Evolutionary conservation across 2,888 invertebrate species (phyloP).

Genomic region (Lumbricus terrestris): DNA sequence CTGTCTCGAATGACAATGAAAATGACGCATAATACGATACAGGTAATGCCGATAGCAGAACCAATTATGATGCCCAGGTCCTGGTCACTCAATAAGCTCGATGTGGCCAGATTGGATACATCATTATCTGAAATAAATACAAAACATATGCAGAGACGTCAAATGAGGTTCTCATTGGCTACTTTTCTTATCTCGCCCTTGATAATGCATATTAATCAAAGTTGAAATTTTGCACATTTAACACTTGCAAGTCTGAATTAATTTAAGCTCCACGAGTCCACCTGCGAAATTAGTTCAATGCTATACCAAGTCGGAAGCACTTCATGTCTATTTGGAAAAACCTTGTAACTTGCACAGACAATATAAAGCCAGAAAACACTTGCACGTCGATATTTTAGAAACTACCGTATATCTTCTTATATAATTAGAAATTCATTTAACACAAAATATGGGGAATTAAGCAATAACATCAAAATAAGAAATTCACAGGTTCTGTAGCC

Average conservation of each 20-base stretch:
- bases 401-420: background rate
- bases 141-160: background rate
- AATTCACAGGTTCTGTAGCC: background rate
- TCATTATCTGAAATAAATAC: background rate
- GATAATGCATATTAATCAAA: background rate
- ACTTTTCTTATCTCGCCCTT: background rate
- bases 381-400: background rate
- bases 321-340: background rate
- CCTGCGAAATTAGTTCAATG: background rate
- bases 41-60: conserved; percentile 15
- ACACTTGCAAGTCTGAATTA: background rate
- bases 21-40: conserved; percentile 22
- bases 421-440: background rate
- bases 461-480: no score
- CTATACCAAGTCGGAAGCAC: background rate
- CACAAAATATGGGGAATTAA: background rate
- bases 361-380: background rate
- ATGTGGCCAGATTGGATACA: background rate
- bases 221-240: background rate
- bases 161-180: background rate
- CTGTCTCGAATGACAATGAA: conserved; percentile 20
- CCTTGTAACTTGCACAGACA: background rate
- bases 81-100: background rate
- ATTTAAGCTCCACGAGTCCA: background rate
- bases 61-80: conserved; percentile 24